A percentile compares a stretch with the other conserved stretches of the same genome.
These are phyloP conservation scores for Noturus placidus DNA, from an alignment of 2,113 vertebrate species.

Conservation along the genomic window DNA sequence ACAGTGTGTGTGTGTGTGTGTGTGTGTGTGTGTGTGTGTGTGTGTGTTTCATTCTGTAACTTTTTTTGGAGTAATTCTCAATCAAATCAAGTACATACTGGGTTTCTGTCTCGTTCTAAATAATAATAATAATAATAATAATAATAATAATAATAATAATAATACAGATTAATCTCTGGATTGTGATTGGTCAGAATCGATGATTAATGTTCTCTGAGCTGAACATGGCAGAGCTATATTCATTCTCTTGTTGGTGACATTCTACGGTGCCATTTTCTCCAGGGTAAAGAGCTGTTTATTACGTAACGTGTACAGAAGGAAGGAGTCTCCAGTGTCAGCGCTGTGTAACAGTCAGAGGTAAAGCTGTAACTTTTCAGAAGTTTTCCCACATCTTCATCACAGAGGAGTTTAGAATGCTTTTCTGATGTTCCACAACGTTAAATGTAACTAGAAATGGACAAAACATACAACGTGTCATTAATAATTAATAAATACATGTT, in stretches of 20 bases:
- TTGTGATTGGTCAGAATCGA: background rate
- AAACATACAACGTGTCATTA: background rate
- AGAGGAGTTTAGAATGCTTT: background rate
- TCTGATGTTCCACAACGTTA: background rate
- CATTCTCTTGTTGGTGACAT: too few species aligned
- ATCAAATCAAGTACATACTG: background rate
- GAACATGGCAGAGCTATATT: background rate
- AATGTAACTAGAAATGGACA: background rate
- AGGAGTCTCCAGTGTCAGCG: background rate
- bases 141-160: background rate
- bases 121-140: too few species aligned
- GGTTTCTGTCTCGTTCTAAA: background rate
- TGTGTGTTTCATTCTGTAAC: background rate
- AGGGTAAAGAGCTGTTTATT: background rate
- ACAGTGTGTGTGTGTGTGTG: slow-evolving; percentile 4
- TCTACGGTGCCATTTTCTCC: too few species aligned
- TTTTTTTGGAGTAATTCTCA: background rate
- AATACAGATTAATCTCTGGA: background rate
- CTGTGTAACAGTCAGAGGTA: background rate
- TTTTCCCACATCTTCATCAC: background rate
- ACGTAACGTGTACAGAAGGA: background rate
- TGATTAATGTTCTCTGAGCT: background rate
- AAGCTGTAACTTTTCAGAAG: background rate
- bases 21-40: slow-evolving; percentile 2
- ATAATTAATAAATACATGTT: background rate